phyloP scores from a whole-genome alignment of 2,888 invertebrate genomes.

The Drosophila eohydei region DNA sequence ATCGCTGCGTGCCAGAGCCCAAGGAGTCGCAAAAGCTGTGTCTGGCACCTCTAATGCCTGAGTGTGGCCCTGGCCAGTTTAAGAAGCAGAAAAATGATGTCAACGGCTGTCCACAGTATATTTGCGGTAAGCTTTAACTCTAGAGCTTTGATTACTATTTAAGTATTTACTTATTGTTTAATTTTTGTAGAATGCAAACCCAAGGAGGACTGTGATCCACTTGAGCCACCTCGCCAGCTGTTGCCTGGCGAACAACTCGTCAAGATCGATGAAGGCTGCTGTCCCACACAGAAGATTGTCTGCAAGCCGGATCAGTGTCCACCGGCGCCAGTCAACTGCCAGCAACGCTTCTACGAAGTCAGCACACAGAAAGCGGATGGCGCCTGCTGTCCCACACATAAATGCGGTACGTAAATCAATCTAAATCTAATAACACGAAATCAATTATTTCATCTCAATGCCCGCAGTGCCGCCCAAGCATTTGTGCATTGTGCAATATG shows the following conservation, averaged over 20 bases:
- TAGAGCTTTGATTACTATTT: not conserved
- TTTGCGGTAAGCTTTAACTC: conserved; percentile 87
- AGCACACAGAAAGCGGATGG: conserved; percentile 81
- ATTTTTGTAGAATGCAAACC: conserved; percentile 89
- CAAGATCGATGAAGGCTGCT: conserved; percentile 89
- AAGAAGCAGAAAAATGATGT: conserved; percentile 88
- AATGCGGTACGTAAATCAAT: conserved; percentile 87
- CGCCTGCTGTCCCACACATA: conserved; percentile 89
- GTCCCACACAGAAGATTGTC: conserved; percentile 87
- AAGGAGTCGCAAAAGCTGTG: conserved; percentile 86
- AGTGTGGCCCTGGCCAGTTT: conserved; percentile 90
- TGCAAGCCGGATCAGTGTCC: conserved; percentile 89
- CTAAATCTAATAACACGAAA: not conserved
- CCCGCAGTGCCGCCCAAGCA: conserved; percentile 81
- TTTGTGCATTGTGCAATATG: conserved; percentile 82
- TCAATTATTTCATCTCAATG: not conserved
- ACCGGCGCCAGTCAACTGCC: conserved; percentile 84
- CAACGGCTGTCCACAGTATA: conserved; percentile 90
- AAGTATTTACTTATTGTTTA: not conserved
- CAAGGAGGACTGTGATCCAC: conserved; percentile 88
- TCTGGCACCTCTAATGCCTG: conserved; percentile 88
- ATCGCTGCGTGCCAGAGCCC: conserved; percentile 88
- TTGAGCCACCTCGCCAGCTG: conserved; percentile 85
- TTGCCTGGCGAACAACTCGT: conserved; percentile 88
- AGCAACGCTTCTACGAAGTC: conserved; percentile 86